Evolutionary conservation across 1,140 invertebrate species (phyloP), one percentile per base, ranked within the genome.

Genomic region (Orius insidiosus): DNA sequence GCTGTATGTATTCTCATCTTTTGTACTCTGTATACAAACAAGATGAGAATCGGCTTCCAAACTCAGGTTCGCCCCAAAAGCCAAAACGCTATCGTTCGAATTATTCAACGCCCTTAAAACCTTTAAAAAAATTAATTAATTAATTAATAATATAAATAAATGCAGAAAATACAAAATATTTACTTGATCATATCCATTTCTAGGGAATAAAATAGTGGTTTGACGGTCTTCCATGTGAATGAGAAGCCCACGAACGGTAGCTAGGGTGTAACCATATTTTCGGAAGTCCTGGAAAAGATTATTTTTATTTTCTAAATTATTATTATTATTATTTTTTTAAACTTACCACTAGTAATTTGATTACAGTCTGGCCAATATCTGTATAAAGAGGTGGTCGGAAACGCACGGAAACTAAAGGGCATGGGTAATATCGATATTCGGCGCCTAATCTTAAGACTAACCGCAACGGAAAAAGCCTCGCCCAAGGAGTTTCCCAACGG

Each of bases 311-410:
- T 5, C 11, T 7, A 35, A 7, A 5, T 13, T 34, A 14, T 9
- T 6, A 38, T 14, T 4, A 16, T 39, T 35, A 38, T 7, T 39
- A 36, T 33, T 41, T 39, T 37, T 11, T 37, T 45, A 15, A 15
- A 24, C 67, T 65, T 58, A 74, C 71, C 4, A 84, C 84, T 45
- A 90, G 62, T 32, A 90, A 68, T 66, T 86, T 89, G 65, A 90
- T 87, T 39, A 92, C 86, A 6, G 86, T 90, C 55, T 89, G 84
- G 8, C 85, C 85, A 46, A 90, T 84, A 66, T 92, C 85, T 38
- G 74, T 81, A 60, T 83, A 92, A 2, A 88, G 79, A 1, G 85
- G 76, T 47, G 85, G 80, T 10, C 87, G 61, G 57, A 78, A 71
- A 13, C 82, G 67, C 14, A 82, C 72, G n/a, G 84, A 86, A 16